Evolutionary conservation across 2,888 invertebrate species (phyloP), one percentile per base, ranked within the genome.

Genomic region (Thecophora atra): DNA sequence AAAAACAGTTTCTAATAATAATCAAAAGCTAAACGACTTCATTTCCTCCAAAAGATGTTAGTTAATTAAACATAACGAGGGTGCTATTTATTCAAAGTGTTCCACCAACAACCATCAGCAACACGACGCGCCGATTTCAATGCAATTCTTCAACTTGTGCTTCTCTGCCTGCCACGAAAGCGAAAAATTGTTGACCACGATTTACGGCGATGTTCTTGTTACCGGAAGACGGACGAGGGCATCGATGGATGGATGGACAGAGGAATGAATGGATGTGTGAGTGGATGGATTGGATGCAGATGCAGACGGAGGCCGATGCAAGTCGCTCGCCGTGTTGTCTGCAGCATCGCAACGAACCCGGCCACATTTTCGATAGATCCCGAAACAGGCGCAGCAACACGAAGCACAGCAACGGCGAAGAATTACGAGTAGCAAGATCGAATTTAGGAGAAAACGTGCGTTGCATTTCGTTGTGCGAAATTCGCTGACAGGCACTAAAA

Each of bases 401-500:
- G 4, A 42, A 37, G 1, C n/a, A n/a, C 19, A 37, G 17, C 21
- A 54, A 68, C 60, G 44, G 64, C 19, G 44, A 58, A 47, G 62
- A 26, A 69, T 69, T 42, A 72, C 72, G 62, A 75, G 75, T 74
- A 72, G 74, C 72, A 60, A 72, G 66, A 73, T 74, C 74, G 67
- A 73, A 73, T 75, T 75, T 73, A 68, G 67, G 66, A 64, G 11
- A 73, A 75, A 74, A 73, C 75, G 75, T 75, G 75, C 75, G 75
- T 75, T 74, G 68, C 73, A 71, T 71, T 70, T 66, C 67, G 51
- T 69, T 72, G 72, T 60, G 28, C 44, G 70, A 54, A 67, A 56
- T 47, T 47, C 17, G 69, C 60, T 60, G 69, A 60, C 70, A 71
- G 62, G 70, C 52, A 42, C 58, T 26, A 30, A 71, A 56, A 56